Percentiles rank a stretch among this genome's conserved stretches.
Evolutionary conservation across 2,113 vertebrate species (phyloP).

Genomic region (Gnathonemus echidnorhynchus): DNA sequence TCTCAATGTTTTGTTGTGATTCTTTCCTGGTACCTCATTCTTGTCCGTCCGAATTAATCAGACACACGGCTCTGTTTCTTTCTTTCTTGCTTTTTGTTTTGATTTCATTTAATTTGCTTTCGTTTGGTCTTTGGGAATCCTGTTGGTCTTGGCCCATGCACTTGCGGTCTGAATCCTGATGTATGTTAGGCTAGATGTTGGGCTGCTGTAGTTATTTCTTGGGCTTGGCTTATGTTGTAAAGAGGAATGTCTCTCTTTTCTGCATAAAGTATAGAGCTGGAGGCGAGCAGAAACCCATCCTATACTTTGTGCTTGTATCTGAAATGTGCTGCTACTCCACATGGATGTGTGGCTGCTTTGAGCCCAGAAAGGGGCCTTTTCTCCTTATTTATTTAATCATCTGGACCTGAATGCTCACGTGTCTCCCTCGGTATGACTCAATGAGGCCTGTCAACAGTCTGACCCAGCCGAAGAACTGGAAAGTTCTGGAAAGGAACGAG

Average conservation of each 20-base stretch:
- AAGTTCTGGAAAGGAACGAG: not conserved
- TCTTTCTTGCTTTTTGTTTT: slow-evolving; percentile 53
- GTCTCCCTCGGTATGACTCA: slow-evolving; percentile 15
- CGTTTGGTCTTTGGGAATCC: slow-evolving; percentile 63
- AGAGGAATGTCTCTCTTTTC: slow-evolving; percentile 66
- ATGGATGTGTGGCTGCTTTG: slow-evolving; percentile 74
- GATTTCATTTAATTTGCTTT: not conserved
- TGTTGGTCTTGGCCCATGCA: slow-evolving; percentile 76
- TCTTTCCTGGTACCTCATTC: slow-evolving; percentile 74
- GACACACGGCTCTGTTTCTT: slow-evolving; percentile 35
- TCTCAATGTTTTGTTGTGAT: slow-evolving; percentile 73
- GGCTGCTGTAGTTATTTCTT: slow-evolving; percentile 71
- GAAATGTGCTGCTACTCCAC: slow-evolving; percentile 87
- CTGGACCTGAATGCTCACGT: not conserved
- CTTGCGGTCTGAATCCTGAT: slow-evolving; percentile 81
- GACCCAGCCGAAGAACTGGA: not conserved
- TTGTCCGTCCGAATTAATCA: slow-evolving; percentile 77
- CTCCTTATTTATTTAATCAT: not conserved
- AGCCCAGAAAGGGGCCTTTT: slow-evolving; percentile 51
- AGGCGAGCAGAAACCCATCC: slow-evolving; percentile 38
- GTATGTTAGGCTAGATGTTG: slow-evolving; percentile 79
- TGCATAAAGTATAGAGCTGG: slow-evolving; percentile 64
- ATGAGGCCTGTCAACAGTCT: slow-evolving; percentile 29
- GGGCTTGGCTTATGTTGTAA: slow-evolving; percentile 76
- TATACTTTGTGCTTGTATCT: slow-evolving; percentile 55